Conservation (phyloP, 2,113 vertebrate genomes). For the Pachypanchax playfairii region DNA sequence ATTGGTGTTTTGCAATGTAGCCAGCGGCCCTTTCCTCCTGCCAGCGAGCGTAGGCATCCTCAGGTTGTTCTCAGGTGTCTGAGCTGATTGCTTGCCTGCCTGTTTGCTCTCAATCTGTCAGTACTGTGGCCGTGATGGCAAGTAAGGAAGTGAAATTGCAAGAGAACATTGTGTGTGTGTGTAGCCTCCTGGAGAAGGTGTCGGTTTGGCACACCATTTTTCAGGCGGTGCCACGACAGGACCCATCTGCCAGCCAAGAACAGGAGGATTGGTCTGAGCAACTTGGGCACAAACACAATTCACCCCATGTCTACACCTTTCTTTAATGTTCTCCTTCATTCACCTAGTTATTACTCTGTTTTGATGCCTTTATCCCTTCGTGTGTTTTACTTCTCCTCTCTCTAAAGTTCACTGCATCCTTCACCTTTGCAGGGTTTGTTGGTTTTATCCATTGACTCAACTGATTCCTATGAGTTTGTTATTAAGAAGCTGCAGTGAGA, state of each 20-base stretch:
- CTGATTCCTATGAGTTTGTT: too few relatives aligned
- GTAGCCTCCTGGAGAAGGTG: constrained; percentile 10
- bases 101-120: constrained; percentile 83
- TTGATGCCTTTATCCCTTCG: constrained; percentile 13
- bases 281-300: constrained; percentile 46
- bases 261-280: constrained; percentile 39
- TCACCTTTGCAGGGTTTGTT: not conserved
- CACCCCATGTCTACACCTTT: constrained; percentile 23
- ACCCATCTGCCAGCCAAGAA: constrained; percentile 77
- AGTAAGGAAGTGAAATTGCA: constrained; percentile 53
- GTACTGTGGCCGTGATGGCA: constrained; percentile 55
- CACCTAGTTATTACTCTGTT: constrained; percentile 16
- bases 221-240: constrained; percentile 76
- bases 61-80: constrained; percentile 75
- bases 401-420: constrained; percentile 15
- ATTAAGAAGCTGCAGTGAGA: constrained; percentile 10
- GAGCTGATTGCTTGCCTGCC: constrained; percentile 75
- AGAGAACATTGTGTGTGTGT: constrained; percentile 35
- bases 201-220: constrained; percentile 65
- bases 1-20: constrained; percentile 60
- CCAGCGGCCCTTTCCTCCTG: constrained; percentile 58
- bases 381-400: not conserved
- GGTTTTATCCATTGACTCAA: constrained; percentile 17
- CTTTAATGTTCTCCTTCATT: constrained; percentile 33
- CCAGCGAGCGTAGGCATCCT: constrained; percentile 60